phyloP scores from a whole-genome alignment of 2,888 invertebrate species.

The Morinoia aosen region DNA sequence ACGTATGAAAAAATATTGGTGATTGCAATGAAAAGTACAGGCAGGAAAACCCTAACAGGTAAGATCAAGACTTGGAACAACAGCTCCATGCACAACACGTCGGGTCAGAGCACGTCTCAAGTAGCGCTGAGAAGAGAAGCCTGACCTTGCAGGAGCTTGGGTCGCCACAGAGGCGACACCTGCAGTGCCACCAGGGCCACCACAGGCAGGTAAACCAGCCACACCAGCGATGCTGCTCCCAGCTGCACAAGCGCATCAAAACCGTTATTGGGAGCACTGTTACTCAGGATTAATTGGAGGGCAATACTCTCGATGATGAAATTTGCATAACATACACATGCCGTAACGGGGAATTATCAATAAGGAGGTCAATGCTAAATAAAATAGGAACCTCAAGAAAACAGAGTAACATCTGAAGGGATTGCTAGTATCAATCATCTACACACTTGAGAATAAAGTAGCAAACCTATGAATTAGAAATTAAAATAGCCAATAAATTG shows the following conservation, averaged over 20 bases:
- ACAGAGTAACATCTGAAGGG: neutral
- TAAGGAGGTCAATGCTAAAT: neutral
- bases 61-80: no score
- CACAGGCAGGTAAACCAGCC: slow-evolving; percentile 97
- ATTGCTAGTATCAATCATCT: neutral
- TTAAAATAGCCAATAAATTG: neutral
- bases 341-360: neutral
- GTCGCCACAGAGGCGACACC: slow-evolving; percentile 95
- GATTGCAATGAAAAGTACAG: no score
- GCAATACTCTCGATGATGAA: neutral
- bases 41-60: no score
- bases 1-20: no score
- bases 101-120: neutral
- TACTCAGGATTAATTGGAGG: neutral
- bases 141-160: slow-evolving; percentile 80
- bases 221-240: slow-evolving; percentile 96
- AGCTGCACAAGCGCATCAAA: slow-evolving; percentile 85
- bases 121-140: neutral
- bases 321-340: neutral
- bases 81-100: no score
- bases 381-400: neutral
- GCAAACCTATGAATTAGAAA: neutral
- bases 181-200: slow-evolving; percentile 93
- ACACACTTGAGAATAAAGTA: neutral
- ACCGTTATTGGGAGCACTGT: neutral